A percentile compares a stretch with the other conserved stretches of the same genome.
Conservation (phyloP, 1,140 invertebrate species). For the Spodoptera litura region DNA sequence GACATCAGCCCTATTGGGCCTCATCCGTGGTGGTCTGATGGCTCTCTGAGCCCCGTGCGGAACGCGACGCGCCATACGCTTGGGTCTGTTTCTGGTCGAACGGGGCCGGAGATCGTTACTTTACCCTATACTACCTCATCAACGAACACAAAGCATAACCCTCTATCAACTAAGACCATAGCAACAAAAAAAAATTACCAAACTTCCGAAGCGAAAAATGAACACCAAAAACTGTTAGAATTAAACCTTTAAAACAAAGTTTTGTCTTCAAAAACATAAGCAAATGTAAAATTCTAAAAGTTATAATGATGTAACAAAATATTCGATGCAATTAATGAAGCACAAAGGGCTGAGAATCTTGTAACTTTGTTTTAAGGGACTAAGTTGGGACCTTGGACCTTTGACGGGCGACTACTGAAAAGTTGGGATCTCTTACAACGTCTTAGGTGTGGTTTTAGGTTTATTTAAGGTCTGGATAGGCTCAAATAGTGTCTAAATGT, state of each 20-base stretch:
- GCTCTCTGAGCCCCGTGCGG: too few relatives aligned
- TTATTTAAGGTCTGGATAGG: too few relatives aligned
- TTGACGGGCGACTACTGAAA: background rate
- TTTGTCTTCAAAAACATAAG: conserved; percentile 7
- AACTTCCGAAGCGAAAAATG: background rate
- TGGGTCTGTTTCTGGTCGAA: too few relatives aligned
- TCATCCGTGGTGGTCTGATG: too few relatives aligned
- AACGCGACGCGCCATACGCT: too few relatives aligned
- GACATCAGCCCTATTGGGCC: too few relatives aligned
- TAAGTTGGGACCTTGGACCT: conserved; percentile 26
- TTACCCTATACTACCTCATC: too few relatives aligned
- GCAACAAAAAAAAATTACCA: background rate
- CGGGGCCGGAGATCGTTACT: too few relatives aligned
- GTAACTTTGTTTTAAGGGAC: conserved; percentile 9
- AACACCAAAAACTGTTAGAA: conserved; percentile 3
- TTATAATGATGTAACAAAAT: conserved; percentile 52
- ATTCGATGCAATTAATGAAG: conserved; percentile 49
- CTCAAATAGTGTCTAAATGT: too few relatives aligned
- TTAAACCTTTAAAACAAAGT: background rate
- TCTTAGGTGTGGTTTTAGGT: background rate
- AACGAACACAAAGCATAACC: too few relatives aligned
- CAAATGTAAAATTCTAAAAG: conserved; percentile 32
- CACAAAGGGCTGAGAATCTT: conserved; percentile 23
- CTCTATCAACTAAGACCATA: background rate
- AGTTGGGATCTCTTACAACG: background rate